These are phyloP conservation scores for Plecotus auritus DNA, from an alignment of 2,113 vertebrate species.

Conservation along the genomic window DNA sequence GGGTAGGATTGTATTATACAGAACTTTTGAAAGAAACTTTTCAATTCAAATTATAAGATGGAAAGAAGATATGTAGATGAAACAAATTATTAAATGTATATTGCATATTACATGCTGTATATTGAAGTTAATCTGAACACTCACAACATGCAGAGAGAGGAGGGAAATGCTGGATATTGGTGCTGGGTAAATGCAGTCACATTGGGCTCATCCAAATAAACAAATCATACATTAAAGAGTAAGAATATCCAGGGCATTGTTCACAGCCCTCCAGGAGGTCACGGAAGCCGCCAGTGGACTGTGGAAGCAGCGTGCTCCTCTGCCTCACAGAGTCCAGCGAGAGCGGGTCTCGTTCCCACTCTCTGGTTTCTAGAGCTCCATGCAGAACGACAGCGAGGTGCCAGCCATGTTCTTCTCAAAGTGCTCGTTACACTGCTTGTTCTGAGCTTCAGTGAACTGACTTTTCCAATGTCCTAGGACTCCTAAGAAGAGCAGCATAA, in stretches of 20 bases:
- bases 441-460: conserved; percentile 87
- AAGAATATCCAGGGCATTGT: neutral
- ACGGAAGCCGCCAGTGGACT: neutral
- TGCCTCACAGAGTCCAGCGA: no score
- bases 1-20: neutral
- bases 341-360: no score
- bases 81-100: neutral
- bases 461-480: conserved; percentile 88
- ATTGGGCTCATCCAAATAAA: neutral
- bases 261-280: neutral
- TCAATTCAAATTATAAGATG: neutral
- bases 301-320: neutral
- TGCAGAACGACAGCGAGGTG: conserved; percentile 49
- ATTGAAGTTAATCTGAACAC: neutral
- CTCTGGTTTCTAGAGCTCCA: conserved; percentile 42
- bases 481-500: conserved; percentile 69
- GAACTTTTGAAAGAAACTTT: neutral
- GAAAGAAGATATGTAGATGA: neutral
- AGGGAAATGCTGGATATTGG: neutral
- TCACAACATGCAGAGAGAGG: neutral
- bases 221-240: neutral
- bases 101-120: neutral
- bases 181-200: neutral
- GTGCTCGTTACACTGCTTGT: conserved; percentile 80
- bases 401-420: conserved; percentile 69